These are phyloP conservation scores for Neosilurus mollespiculum DNA, from an alignment of 2,797 vertebrate species.

Conservation along the genomic window DNA sequence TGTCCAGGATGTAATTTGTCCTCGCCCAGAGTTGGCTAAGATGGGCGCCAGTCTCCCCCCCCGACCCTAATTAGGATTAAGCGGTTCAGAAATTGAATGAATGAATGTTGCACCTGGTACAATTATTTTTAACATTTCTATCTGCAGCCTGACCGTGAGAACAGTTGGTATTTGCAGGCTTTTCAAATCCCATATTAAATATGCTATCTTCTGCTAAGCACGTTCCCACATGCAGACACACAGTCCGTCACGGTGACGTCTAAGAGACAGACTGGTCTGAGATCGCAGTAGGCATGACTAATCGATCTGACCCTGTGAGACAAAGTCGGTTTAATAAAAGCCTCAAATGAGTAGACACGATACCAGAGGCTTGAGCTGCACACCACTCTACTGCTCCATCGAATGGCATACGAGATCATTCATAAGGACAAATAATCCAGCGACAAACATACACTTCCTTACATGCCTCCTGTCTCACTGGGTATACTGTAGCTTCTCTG, in stretches of 20 bases:
- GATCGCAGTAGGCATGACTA: constrained; percentile 41
- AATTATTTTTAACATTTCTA: background rate
- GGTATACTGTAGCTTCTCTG: constrained; percentile 27
- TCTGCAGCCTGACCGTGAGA: background rate
- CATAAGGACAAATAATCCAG: constrained; percentile 50
- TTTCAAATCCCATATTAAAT: constrained; percentile 5
- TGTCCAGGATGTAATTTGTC: too few relatives aligned
- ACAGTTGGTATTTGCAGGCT: background rate
- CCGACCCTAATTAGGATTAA: too few relatives aligned
- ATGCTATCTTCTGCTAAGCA: constrained; percentile 15
- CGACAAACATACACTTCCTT: constrained; percentile 44
- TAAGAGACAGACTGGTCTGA: constrained; percentile 36
- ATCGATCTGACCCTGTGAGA: constrained; percentile 55
- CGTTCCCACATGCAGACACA: constrained; percentile 31
- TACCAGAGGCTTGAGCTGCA: constrained; percentile 37
- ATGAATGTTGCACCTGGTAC: background rate
- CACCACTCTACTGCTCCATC: constrained; percentile 5
- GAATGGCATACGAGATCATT: constrained; percentile 49
- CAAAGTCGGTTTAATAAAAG: constrained; percentile 59
- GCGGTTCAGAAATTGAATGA: too few relatives aligned
- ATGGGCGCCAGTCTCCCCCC: too few relatives aligned
- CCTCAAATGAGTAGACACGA: constrained; percentile 51
- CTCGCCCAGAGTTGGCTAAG: too few relatives aligned
- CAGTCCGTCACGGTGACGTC: constrained; percentile 38
- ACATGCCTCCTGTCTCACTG: constrained; percentile 39